These are phyloP conservation scores for Bombus superbus DNA, from an alignment of 1,140 invertebrate species.

Conservation along the genomic window DNA sequence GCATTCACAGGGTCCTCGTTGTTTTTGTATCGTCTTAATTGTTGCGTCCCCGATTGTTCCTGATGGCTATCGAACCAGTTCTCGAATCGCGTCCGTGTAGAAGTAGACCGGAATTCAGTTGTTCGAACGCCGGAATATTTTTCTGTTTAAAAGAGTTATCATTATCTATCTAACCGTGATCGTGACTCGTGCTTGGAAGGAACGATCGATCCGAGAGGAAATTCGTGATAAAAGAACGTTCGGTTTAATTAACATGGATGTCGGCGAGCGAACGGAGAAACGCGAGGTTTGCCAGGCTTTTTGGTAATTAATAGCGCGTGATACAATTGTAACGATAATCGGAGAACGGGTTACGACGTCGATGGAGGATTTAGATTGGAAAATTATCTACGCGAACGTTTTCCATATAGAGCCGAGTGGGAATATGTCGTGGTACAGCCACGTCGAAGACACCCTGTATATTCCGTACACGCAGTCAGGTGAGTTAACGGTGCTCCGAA, in stretches of 20 bases:
- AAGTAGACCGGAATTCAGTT: slow-evolving; percentile 12
- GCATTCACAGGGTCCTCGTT: slow-evolving; percentile 10
- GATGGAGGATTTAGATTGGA: neutral
- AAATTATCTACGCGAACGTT: neutral
- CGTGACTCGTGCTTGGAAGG: neutral
- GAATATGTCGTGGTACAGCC: slow-evolving; percentile 45
- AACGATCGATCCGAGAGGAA: neutral
- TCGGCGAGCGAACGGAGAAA: neutral
- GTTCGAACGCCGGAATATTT: neutral
- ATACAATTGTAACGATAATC: neutral
- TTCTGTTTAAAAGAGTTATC: neutral
- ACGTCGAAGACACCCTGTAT: slow-evolving; percentile 72
- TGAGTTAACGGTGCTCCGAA: slow-evolving; percentile 81
- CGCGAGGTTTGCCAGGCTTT: neutral
- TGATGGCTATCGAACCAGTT: slow-evolving; percentile 29
- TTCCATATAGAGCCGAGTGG: neutral
- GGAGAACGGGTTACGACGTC: neutral
- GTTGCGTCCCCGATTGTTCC: slow-evolving; percentile 26
- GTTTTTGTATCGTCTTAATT: slow-evolving; percentile 24
- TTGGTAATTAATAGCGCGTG: neutral
- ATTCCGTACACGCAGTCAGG: slow-evolving; percentile 79
- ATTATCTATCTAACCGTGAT: neutral
- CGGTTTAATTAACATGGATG: slow-evolving; percentile 13
- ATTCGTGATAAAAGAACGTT: neutral
- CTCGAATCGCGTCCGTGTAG: slow-evolving; percentile 1